A percentile compares a stretch with the other conserved stretches of the same genome.
phyloP scores from a whole-genome alignment of 1,140 invertebrate genomes.

The Tachypleus tridentatus region DNA sequence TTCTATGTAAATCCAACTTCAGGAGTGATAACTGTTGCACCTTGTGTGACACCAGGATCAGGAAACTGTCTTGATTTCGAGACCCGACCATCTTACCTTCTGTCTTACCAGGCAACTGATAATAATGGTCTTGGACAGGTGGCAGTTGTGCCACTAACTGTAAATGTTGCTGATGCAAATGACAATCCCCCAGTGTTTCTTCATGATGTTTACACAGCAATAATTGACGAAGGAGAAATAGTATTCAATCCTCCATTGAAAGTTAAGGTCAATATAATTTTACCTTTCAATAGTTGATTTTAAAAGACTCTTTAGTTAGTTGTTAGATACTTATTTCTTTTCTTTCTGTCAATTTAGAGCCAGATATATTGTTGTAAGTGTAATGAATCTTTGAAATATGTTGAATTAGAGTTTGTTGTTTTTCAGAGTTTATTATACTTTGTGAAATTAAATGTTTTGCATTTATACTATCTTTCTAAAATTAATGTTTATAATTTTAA shows the following conservation, averaged over 20 bases:
- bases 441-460: too few species aligned
- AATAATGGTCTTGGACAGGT: constrained; percentile 62
- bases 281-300: too few species aligned
- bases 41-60: constrained; percentile 53
- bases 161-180: constrained; percentile 67
- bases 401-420: too few species aligned
- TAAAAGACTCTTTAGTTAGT: too few species aligned
- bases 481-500: too few species aligned
- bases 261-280: constrained; percentile 27
- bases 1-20: constrained; percentile 67
- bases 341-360: too few species aligned
- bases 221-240: constrained; percentile 63
- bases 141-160: constrained; percentile 61
- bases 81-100: constrained; percentile 61
- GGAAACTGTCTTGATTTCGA: constrained; percentile 71
- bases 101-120: constrained; percentile 76
- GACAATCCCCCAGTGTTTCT: constrained; percentile 71
- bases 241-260: constrained; percentile 52
- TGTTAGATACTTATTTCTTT: too few species aligned
- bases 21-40: constrained; percentile 65
- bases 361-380: too few species aligned
- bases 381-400: too few species aligned
- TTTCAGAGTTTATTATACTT: too few species aligned
- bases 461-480: too few species aligned
- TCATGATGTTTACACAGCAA: constrained; percentile 51